phyloP scores from a whole-genome alignment of 2,797 vertebrate species.

The Pseudopleuronectes americanus region DNA sequence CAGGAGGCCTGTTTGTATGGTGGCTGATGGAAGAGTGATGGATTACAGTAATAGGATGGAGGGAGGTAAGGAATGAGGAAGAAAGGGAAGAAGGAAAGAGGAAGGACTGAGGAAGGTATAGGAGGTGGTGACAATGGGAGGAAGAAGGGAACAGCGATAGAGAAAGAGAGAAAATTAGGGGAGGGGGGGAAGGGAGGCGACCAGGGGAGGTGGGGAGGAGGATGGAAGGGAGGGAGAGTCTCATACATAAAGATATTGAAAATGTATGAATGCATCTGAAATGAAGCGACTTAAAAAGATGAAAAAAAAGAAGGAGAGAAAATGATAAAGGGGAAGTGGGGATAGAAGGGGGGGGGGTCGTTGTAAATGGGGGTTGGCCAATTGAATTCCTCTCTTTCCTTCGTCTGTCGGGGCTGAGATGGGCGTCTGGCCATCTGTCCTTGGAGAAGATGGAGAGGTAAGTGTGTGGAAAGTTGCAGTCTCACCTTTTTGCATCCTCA shows the following conservation, averaged over 20 bases:
- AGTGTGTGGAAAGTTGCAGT: constrained; percentile 59
- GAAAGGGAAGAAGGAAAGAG: constrained; percentile 41
- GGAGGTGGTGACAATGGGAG: constrained; percentile 41
- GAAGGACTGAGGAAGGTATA: constrained; percentile 32
- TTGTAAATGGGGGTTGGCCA: constrained; percentile 31
- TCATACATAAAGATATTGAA: constrained; percentile 89
- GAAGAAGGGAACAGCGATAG: constrained; percentile 36
- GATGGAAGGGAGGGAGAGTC: constrained; percentile 49
- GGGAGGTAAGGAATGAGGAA: constrained; percentile 61
- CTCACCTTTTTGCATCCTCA: constrained; percentile 68
- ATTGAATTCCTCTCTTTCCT: constrained; percentile 63
- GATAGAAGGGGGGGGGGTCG: constrained; percentile 9
- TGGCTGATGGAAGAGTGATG: constrained; percentile 88
- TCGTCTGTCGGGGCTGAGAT: constrained; percentile 59
- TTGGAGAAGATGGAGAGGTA: constrained; percentile 65
- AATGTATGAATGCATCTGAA: constrained; percentile 88
- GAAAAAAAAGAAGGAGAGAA: constrained; percentile 64
- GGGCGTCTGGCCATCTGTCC: constrained; percentile 71
- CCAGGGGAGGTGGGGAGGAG: constrained; percentile 15
- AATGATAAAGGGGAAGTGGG: constrained; percentile 60
- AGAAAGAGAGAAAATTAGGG: constrained; percentile 12
- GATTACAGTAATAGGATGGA: constrained; percentile 89
- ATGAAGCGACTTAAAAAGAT: constrained; percentile 81
- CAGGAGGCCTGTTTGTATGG: constrained; percentile 85
- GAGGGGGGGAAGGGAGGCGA: constrained; percentile 22